Base-by-base conservation (phyloP, 1,140 invertebrate genomes). In the Pinna nobilis region DNA sequence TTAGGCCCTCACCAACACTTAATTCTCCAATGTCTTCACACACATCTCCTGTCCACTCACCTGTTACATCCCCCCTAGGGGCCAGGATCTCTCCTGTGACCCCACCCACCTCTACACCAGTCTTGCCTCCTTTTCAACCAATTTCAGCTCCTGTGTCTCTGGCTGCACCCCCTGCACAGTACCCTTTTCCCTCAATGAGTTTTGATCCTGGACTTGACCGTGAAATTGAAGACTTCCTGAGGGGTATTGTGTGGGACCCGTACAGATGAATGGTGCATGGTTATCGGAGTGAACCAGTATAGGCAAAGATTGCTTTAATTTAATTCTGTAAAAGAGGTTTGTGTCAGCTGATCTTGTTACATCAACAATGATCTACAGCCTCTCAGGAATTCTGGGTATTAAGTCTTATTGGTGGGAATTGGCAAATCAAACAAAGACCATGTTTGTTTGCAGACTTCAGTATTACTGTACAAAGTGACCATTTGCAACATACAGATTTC, bases 211-310 rank as follows among this genome's bases (percentile, higher is more conserved):
- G 75, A 49, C 66, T 80, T 7, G 84, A 85, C 53, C 55, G 77
- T 41, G 84, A 86, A 70, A 83, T 86, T 68, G 84, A 86, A 44
- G 84, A 86, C 23, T 86, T 86, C 69, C 74, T 86, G 49, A 72
- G 84, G 32, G 82, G 84, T 50, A 75, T 75, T 64, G 70, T 83
- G 9, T 85, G 74, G 74, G 63, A 73, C 57, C 66, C 74, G 35
- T 74, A 78, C 28, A 70, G 67, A 71, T 78, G n/a, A n/a, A n/a
- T n/a, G n/a, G n/a, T n/a, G n/a, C n/a, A n/a, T n/a, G n/a, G n/a
- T n/a, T n/a, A n/a, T n/a, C n/a, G n/a, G n/a, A n/a, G n/a, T n/a
- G n/a, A n/a, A n/a, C n/a, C n/a, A n/a, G n/a, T n/a, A n/a, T n/a
- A n/a, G n/a, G n/a, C n/a, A n/a, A n/a, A n/a, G n/a, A n/a, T n/a